phyloP scores from a whole-genome alignment of 30 jellyfish, hydroid and myxozoan genomes.

The Hydra vulgaris region DNA sequence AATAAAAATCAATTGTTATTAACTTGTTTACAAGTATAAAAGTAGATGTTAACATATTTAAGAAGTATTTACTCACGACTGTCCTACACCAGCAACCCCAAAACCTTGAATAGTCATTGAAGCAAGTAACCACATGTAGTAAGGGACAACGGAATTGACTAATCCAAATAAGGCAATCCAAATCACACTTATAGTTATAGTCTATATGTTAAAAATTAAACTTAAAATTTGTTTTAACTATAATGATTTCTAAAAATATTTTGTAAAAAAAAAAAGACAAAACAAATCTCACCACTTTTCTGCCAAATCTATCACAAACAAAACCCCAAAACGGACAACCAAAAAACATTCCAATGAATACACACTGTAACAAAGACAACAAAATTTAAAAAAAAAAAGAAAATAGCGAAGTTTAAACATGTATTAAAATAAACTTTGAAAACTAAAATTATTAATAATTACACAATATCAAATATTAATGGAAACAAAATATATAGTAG shows the following conservation, averaged over 20 bases:
- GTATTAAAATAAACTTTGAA: too few species aligned
- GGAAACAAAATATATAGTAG: too few species aligned
- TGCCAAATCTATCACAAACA: slow-evolving; percentile 34
- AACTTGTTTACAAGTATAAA: neutral
- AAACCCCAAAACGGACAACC: slow-evolving; percentile 50
- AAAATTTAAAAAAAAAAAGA: neutral
- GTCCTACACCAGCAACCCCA: slow-evolving; percentile 46
- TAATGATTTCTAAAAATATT: too few species aligned
- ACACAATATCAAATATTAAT: too few species aligned
- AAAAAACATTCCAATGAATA: slow-evolving; percentile 37
- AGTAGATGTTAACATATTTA: neutral
- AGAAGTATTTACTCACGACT: slow-evolving; percentile 27
- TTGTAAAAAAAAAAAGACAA: too few species aligned
- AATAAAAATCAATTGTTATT: neutral
- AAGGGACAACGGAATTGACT: slow-evolving; percentile 17
- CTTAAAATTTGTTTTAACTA: neutral
- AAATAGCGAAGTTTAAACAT: too few species aligned
- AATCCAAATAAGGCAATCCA: slow-evolving; percentile 21
- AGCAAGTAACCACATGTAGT: slow-evolving; percentile 13
- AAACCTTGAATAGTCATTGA: slow-evolving; percentile 28
- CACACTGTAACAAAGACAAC: slow-evolving; percentile 27
- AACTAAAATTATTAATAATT: too few species aligned
- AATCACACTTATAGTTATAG: slow-evolving; percentile 9
- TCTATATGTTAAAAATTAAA: slow-evolving; percentile 7
- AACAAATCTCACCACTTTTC: slow-evolving; percentile 21